Evolutionary conservation across 2,888 invertebrate genomes (phyloP), one percentile per base, ranked within the genome.

Genomic region (Eupithecia inturbata): DNA sequence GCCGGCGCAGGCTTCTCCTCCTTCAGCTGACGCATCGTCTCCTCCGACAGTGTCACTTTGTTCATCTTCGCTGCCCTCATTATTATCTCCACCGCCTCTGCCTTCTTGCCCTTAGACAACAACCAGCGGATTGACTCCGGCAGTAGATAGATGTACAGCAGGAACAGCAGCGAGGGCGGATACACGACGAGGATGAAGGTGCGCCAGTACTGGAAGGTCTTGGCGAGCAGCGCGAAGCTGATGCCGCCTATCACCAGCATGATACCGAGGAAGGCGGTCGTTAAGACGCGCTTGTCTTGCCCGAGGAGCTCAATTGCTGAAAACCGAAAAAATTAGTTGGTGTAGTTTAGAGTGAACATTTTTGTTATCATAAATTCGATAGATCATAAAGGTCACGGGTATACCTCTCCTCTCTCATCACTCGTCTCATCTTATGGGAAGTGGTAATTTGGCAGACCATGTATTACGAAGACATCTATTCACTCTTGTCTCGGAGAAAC

Each of bases 111-210:
- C 79, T 96, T 96, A 0, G 96, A 96, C 1, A 97, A 85, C 9
- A 97, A 91, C 98, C 98, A 98, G 76, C 97, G 93, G 36, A 97
- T 95, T 72, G 97, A 97, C 88, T 97, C 97, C 0, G 97, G 97
- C n/a, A 97, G 90, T 6, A 97, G 82, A 95, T 96, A 96, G 72
- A 96, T 95, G 84, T 97, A 97, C 0, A 95, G 87, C 28, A 97
- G 86, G 78, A 97, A 95, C 0, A 97, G 87, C 10, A 97, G 83
- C 0, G 96, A 96, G 0, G 97, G 97, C 0, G 95, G 95, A 82
- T 97, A 97, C 6, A 96, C 93, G 22, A 96, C 95, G 33, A 96
- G 92, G 73, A 97, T 95, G 76, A 97, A 93, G 60, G 95, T 93
- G 76, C 96, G 95, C 97, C 98, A 98, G 83, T 97, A 95, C 73